Evolutionary conservation across 2,797 vertebrate species (phyloP).

Genomic region (Oreortyx pictus): DNA sequence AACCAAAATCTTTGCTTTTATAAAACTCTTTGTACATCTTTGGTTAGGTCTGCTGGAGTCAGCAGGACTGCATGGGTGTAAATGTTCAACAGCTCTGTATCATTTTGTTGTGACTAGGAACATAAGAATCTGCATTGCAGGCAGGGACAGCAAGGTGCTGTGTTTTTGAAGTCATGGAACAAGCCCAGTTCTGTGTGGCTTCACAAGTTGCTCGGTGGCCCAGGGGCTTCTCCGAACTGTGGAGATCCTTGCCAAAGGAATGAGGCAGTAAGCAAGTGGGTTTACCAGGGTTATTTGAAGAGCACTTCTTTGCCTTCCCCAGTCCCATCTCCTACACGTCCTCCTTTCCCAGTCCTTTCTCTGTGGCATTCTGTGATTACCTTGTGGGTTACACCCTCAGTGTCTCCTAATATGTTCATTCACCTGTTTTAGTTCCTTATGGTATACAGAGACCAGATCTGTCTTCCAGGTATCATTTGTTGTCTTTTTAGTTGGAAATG

Average conservation of each 20-base stretch:
- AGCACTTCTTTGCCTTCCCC: not conserved
- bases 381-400: not conserved
- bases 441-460: not conserved
- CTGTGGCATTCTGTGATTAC: not conserved
- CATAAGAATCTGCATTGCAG: not conserved
- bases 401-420: fast-evolving
- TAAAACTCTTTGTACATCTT: fast-evolving
- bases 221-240: not conserved
- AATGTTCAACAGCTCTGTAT: fast-evolving
- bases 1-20: not conserved
- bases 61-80: fast-evolving
- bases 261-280: not conserved
- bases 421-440: not conserved
- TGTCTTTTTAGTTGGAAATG: not conserved
- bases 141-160: not conserved
- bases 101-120: fast-evolving
- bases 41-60: not conserved
- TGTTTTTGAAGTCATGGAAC: not conserved
- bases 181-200: not conserved
- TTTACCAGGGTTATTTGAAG: not conserved
- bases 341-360: not conserved
- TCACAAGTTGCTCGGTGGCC: fast-evolving
- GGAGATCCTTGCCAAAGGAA: not conserved
- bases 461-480: not conserved
- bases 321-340: not conserved